Base-by-base conservation (phyloP, 2,797 vertebrate species). In the Gadopsis bispinosus region DNA sequence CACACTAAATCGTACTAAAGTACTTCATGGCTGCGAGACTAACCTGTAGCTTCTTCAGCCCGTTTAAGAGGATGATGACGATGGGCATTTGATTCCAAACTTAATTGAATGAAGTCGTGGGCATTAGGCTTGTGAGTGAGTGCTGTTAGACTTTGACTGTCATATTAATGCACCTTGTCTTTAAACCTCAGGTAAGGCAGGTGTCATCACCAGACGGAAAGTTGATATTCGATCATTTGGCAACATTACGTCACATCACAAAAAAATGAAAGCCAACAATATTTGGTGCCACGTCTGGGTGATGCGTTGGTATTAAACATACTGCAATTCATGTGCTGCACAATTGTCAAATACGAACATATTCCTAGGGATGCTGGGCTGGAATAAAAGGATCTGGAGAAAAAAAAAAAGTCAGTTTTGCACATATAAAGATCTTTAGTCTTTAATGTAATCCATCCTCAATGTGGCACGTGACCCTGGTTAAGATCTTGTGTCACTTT, bases 281-380 rank as follows among this genome's bases (percentile, higher is more conserved):
- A 14, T 14, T 7, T 7, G 48, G 1, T 50, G 48, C 48, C 14
- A 29, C 53, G 60, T 73, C 59, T 45, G n/a, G n/a, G n/a, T n/a
- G n/a, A n/a, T 73, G 48, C 3, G 11, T 41, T 48, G 45, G 19
- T 63, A 66, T 45, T 79, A 56, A 66, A 79, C 67, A 74, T 66
- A 26, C 26, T 26, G 26, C 26, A 66, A 75, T 66, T 69, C 61
- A 50, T n/a, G 41, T 50, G 59, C 39, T 74, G 59, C 65, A 77
- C 59, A 47, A 69, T 35, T 55, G 48, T 55, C 39, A 63, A 17
- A 79, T 31, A 54, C 12, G 35, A 60, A 69, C 26, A 51, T 69
- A 56, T 62, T 73, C 50, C 65, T 51, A 26, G 39, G n/a, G 60
- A 73, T 77, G 69, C 56, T 48, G 73, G 67, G 70, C 61, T 59